A percentile compares a stretch with the other conserved stretches of the same genome.
Conservation (phyloP, 1,140 invertebrate genomes). For the Brachionus rubens region DNA sequence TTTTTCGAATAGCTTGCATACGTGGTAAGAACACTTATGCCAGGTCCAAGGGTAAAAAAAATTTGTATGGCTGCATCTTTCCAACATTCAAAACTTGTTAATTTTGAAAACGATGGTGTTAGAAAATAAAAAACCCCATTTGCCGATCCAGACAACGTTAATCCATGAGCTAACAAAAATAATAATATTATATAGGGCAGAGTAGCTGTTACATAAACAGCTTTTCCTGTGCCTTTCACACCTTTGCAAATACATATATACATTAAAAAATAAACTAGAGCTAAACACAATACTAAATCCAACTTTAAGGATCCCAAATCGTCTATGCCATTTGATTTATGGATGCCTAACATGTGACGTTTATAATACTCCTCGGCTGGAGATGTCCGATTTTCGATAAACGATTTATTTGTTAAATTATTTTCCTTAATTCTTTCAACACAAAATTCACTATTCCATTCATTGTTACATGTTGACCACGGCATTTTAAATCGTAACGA, state of each 20-base stretch:
- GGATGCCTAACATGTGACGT: conserved; percentile 24
- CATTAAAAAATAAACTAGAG: conserved; percentile 26
- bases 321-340: conserved; percentile 27
- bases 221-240: conserved; percentile 55
- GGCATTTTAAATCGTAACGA: conserved; percentile 79
- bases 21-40: conserved; percentile 69
- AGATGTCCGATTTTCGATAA: neutral
- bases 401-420: too few species aligned
- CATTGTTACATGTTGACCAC: conserved; percentile 77
- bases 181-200: conserved; percentile 42
- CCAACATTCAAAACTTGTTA: conserved; percentile 71
- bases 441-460: conserved; percentile 65
- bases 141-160: conserved; percentile 17
- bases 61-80: conserved; percentile 95
- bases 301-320: conserved; percentile 28
- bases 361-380: conserved; percentile 44
- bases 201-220: conserved; percentile 43
- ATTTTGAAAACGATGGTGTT: conserved; percentile 7
- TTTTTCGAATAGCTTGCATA: conserved; percentile 29
- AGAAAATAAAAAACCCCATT: conserved; percentile 42
- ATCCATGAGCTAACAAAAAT: conserved; percentile 26
- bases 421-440: conserved; percentile 11
- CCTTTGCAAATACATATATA: conserved; percentile 45
- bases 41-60: conserved; percentile 93
- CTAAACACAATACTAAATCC: conserved; percentile 8